Evolutionary conservation across 1,140 invertebrate genomes (phyloP).

Genomic region (Drosophila melanogaster): Release_6_plus_ISO1_MT NT_033777.3:14635001-14635500

Average conservation of each 20-base stretch:
- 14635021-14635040: too few relatives aligned
- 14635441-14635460: conserved; percentile 91
- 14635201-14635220: background rate
- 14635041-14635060: too few relatives aligned
- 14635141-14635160: background rate
- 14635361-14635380: conserved; percentile 92
- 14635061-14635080: background rate
- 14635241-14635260: background rate
- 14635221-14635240: background rate
- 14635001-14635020: conserved; percentile 55
- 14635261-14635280: background rate
- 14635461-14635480: conserved; percentile 94
- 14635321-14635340: background rate
- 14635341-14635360: conserved; percentile 90
- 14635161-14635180: background rate
- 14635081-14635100: background rate
- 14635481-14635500: conserved; percentile 96
- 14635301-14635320: too few relatives aligned
- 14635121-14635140: background rate
- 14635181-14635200: background rate
- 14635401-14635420: conserved; percentile 92
- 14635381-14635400: conserved; percentile 92
- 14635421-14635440: conserved; percentile 92
- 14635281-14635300: too few relatives aligned
- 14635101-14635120: background rate